phyloP scores from a whole-genome alignment of 1,140 invertebrate species.

The Lordiphosa mommai region DNA sequence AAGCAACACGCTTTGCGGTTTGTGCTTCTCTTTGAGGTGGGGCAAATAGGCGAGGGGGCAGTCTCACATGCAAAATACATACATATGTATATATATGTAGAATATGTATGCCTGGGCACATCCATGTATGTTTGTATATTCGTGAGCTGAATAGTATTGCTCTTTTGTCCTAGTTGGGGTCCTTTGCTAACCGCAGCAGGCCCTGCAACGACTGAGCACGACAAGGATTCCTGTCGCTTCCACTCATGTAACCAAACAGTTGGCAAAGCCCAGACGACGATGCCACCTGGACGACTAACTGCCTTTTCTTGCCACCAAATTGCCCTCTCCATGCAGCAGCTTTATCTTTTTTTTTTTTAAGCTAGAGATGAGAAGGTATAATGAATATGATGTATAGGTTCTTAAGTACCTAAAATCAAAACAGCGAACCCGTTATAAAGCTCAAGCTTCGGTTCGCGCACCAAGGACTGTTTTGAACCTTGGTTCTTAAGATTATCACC shows the following conservation, averaged over 20 bases:
- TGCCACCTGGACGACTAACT: constrained; percentile 44
- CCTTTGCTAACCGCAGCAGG: constrained; percentile 56
- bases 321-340: background rate
- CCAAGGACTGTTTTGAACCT: too few relatives aligned
- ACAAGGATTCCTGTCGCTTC: constrained; percentile 55
- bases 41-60: constrained; percentile 20
- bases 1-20: constrained; percentile 58
- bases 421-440: too few relatives aligned
- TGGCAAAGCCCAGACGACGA: constrained; percentile 25
- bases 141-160: constrained; percentile 59
- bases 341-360: background rate
- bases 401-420: too few relatives aligned
- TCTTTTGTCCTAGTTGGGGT: constrained; percentile 72
- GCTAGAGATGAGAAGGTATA: background rate
- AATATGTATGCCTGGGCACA: constrained; percentile 2
- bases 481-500: too few relatives aligned
- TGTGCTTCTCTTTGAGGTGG: constrained; percentile 1
- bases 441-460: too few relatives aligned
- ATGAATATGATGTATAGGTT: too few relatives aligned
- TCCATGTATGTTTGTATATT: constrained; percentile 14
- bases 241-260: constrained; percentile 66
- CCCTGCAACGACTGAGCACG: background rate
- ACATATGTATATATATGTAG: constrained; percentile 5
- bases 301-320: constrained; percentile 44
- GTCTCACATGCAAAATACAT: constrained; percentile 59